Evolutionary conservation across 2,888 invertebrate genomes (phyloP), one percentile per base, ranked within the genome.

Genomic region (Gasteruption jaculator): DNA sequence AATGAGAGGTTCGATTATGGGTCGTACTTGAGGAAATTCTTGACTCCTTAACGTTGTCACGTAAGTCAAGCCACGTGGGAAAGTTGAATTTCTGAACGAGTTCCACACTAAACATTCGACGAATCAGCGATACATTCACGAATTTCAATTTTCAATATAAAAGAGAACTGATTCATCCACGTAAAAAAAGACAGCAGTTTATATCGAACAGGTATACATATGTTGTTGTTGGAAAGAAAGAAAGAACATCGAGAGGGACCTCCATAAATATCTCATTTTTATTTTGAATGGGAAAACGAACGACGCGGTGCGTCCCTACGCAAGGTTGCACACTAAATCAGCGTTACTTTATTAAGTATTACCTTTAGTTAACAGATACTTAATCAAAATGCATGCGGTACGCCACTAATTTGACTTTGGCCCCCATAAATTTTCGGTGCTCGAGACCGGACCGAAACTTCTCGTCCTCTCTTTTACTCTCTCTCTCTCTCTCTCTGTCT

Each of bases 401-500:
- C 68, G 68, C 69, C 69, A 70, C 70, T 70, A 70, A 70, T 70
- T 70, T 69, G 69, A 70, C 70, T 70, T 70, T 67, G 69, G 68
- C 64, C 63, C 64, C 65, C 65, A 70, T 70, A 70, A 70, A 70
- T 70, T 68, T 69, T 67, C 65, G 61, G 60, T 30, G 24, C 36
- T 10, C 15, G 34, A 31, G 18, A 29, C 41, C 41, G 43, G 38
- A 42, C 39, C 46, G n/a, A n/a, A n/a, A n/a, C n/a, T n/a, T n/a
- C n/a, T n/a, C n/a, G n/a, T n/a, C n/a, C n/a, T n/a, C n/a, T n/a
- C n/a, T n/a, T n/a, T n/a, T n/a, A n/a, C n/a, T n/a, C n/a, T n/a
- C n/a, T n/a, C n/a, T n/a, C n/a, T n/a, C n/a, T n/a, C n/a, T n/a
- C n/a, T n/a, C n/a, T n/a, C n/a, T n/a, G n/a, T n/a, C n/a, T n/a